Base-by-base conservation (phyloP, 2,888 invertebrate genomes). In the Brachyptera risi region DNA sequence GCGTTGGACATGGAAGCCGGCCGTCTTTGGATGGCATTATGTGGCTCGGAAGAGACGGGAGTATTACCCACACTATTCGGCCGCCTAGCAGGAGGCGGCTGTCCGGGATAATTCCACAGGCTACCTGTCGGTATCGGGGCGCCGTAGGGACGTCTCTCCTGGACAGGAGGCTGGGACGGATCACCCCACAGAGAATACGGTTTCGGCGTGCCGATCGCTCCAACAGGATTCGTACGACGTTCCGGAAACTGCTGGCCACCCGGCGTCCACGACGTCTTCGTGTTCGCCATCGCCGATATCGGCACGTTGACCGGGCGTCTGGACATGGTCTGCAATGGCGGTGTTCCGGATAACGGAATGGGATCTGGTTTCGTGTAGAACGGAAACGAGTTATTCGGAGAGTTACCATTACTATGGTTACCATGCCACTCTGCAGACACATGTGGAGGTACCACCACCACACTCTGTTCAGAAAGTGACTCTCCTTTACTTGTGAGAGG, bases 291-390 rank as follows among this genome's bases (percentile, higher is more conserved):
- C 7, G 7, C 7, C n/a, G n/a, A n/a, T n/a, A n/a, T n/a, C 31
- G 31, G 31, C 31, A 11, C 7, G 11, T 31, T 31, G 11, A 31
- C 31, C 31, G n/a, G n/a, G n/a, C n/a, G n/a, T 31, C 31, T 11
- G 7, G 31, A 31, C 31, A 11, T 5, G 7, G 31, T 31, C 31
- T 31, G 31, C 31, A 31, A n/a, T 11, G 31, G 31, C 31, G 31
- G 31, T 11, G 54, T 7, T n/a, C n/a, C n/a, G n/a, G n/a, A n/a
- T n/a, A n/a, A n/a, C 21, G 58, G 24, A 56, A 60, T 21, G 47
- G 64, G 64, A 3, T 62, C 61, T 19, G 64, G 64, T 19, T 62
- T 64, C 40, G 79, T 79, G 73, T 83, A 83, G 47, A 81, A 77
- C 63, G 80, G 77, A 74, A 83, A 83, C 35, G 73, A 42, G 19